Evolutionary conservation across 1,140 invertebrate species (phyloP).

Genomic region (Zophobas morio): DNA sequence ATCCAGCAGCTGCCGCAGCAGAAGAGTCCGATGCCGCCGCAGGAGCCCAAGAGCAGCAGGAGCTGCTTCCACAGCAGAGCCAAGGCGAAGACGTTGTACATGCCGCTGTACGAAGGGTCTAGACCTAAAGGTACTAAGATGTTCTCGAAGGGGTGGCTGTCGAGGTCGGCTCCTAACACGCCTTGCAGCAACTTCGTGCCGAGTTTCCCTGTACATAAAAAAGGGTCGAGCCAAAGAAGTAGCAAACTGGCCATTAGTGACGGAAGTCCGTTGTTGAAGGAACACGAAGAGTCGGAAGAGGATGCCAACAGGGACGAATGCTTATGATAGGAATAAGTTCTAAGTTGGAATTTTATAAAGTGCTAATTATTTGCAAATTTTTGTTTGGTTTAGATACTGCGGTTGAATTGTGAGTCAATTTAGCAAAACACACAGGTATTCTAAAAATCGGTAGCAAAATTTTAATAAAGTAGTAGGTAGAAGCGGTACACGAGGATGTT

Average conservation of each 20-base stretch:
- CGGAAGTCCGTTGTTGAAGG: slow-evolving; percentile 71
- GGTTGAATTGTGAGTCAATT: slow-evolving; percentile 7
- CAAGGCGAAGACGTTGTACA: slow-evolving; percentile 73
- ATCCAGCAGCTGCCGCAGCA: slow-evolving; percentile 75
- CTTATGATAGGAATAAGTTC: slow-evolving; percentile 53
- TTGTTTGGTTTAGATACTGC: neutral
- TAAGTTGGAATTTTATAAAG: neutral
- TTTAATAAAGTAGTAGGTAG: too few relatives aligned
- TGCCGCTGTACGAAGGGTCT: slow-evolving; percentile 68
- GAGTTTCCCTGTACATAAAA: slow-evolving; percentile 69
- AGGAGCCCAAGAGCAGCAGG: slow-evolving; percentile 51
- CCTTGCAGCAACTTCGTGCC: slow-evolving; percentile 75
- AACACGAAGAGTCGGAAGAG: slow-evolving; percentile 69
- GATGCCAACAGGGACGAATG: slow-evolving; percentile 61
- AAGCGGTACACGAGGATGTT: too few relatives aligned
- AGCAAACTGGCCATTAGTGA: slow-evolving; percentile 72
- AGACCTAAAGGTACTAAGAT: slow-evolving; percentile 44
- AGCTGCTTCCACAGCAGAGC: slow-evolving; percentile 63
- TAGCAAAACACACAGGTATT: neutral
- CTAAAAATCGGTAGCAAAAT: neutral
- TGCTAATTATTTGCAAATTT: slow-evolving; percentile 44
- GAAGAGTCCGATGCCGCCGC: slow-evolving; percentile 58
- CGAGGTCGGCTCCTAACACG: slow-evolving; percentile 82
- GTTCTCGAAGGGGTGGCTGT: slow-evolving; percentile 74
- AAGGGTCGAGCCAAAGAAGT: slow-evolving; percentile 70